Conservation (phyloP, 2,888 invertebrate genomes). For the Drosophila diplacantha region DNA sequence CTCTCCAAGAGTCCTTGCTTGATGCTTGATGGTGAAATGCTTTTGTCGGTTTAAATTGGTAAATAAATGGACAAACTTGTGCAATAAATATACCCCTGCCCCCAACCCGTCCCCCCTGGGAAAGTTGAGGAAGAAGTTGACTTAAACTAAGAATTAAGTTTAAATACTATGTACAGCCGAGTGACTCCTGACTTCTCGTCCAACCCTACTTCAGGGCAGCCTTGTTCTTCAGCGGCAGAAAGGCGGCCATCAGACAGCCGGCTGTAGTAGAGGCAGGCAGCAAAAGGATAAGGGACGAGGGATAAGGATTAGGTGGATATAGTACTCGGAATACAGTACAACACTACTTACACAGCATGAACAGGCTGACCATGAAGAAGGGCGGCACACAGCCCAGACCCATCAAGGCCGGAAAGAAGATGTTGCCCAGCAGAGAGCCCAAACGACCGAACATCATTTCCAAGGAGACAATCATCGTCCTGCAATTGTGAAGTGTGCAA, state of each 20-base stretch:
- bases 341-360: constrained; percentile 81
- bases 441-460: constrained; percentile 84
- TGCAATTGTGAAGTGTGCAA: constrained; percentile 65
- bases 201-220: constrained; percentile 46
- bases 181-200: not conserved
- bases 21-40: constrained; percentile 2
- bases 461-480: constrained; percentile 85
- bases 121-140: not conserved
- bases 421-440: constrained; percentile 85
- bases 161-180: constrained; percentile 24
- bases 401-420: constrained; percentile 84
- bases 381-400: constrained; percentile 84
- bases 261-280: constrained; percentile 25
- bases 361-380: constrained; percentile 83
- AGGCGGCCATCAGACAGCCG: constrained; percentile 53
- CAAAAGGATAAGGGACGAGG: not conserved
- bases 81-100: constrained; percentile 3
- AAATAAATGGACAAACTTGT: constrained; percentile 14
- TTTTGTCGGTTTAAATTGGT: constrained; percentile 10
- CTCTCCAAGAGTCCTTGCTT: not conserved
- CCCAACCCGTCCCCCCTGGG: not conserved
- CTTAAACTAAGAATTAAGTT: constrained; percentile 18
- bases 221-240: constrained; percentile 63
- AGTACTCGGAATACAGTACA: not conserved
- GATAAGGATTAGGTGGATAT: not conserved